A percentile compares a stretch with the other conserved stretches of the same genome.
Evolutionary conservation across 2,888 invertebrate genomes (phyloP).

Genomic region (Ormyrus pomaceus): DNA sequence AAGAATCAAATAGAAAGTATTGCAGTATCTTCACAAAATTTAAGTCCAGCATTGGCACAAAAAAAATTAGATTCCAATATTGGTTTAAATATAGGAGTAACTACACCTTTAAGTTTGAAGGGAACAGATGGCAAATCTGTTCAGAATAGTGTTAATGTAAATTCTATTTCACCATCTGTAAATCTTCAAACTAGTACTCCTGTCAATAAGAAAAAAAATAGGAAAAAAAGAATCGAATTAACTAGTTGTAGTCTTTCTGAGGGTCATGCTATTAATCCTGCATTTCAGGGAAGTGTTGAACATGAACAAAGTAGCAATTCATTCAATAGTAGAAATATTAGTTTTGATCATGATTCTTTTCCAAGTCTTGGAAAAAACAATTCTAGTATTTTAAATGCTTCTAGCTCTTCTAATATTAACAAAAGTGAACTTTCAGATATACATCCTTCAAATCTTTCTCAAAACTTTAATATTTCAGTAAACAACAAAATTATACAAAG

Average conservation of each 20-base stretch:
- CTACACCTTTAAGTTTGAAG: not conserved
- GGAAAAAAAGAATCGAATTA: conserved; percentile 40
- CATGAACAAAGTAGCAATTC: conserved; percentile 10
- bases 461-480: conserved; percentile 51
- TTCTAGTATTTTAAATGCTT: conserved; percentile 46
- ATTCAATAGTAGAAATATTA: conserved; percentile 15
- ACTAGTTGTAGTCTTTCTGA: conserved; percentile 42
- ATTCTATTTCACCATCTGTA: conserved; percentile 14
- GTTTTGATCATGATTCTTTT: conserved; percentile 45
- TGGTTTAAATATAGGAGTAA: not conserved
- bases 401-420: conserved; percentile 41
- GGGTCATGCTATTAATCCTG: conserved; percentile 31
- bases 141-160: conserved; percentile 1
- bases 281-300: conserved; percentile 36
- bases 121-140: not conserved
- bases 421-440: conserved; percentile 40
- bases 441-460: conserved; percentile 54
- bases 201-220: conserved; percentile 36
- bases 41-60: not conserved
- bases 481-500: conserved; percentile 52
- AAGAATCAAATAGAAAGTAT: not conserved
- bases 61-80: conserved; percentile 6
- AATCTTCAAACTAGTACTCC: conserved; percentile 55
- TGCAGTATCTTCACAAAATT: not conserved
- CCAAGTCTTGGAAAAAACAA: conserved; percentile 46